These are phyloP conservation scores for Apostichopus parvimensis DNA, from an alignment of 35 echinoderm and acorn worm genomes.

Conservation along the genomic window DNA sequence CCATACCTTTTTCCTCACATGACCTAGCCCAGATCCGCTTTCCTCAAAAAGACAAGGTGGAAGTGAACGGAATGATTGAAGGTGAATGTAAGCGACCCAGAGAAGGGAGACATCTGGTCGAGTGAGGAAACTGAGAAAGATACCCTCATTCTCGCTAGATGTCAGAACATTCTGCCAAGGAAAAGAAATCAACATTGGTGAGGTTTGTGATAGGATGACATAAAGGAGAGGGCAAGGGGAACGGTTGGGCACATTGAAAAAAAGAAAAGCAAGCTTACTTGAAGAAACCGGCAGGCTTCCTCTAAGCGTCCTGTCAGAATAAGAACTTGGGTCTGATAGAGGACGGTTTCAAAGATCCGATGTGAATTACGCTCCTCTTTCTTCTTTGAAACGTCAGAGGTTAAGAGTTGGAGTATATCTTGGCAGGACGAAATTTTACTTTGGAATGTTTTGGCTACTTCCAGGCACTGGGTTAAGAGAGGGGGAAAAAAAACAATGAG, in stretches of 20 bases:
- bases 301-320: constrained; percentile 52
- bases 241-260: no score
- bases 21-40: constrained; percentile 5
- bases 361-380: constrained; percentile 52
- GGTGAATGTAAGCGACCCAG: constrained; percentile 30
- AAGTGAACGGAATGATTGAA: constrained; percentile 23
- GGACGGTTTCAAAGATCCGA: constrained; percentile 59
- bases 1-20: constrained; percentile 44
- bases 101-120: background rate
- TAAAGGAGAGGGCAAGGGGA: background rate
- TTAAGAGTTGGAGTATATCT: constrained; percentile 56
- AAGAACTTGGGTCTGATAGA: constrained; percentile 71
- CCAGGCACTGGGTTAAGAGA: constrained; percentile 49
- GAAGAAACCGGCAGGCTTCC: constrained; percentile 40
- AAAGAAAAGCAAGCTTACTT: constrained; percentile 35
- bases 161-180: background rate
- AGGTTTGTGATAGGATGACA: background rate
- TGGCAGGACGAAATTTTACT: constrained; percentile 62
- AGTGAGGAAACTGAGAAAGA: background rate
- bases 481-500: no score
- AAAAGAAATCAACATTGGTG: no score
- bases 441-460: constrained; percentile 56
- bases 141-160: background rate
- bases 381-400: background rate
- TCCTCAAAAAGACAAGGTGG: constrained; percentile 47